Evolutionary conservation across 2,888 invertebrate genomes (phyloP), one percentile per base, ranked within the genome.

Genomic region (Aspidiotus destructor): DNA sequence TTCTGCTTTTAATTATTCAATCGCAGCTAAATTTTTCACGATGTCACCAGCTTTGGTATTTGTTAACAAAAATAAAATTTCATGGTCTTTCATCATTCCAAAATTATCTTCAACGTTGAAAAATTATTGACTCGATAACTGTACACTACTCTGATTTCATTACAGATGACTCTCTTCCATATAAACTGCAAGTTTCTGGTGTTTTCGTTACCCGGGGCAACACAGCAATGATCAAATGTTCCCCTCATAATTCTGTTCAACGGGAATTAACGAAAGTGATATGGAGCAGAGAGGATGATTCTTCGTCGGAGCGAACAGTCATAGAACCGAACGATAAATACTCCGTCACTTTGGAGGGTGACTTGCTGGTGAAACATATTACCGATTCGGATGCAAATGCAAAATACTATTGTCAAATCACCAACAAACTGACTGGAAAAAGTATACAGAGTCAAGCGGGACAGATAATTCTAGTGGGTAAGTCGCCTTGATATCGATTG

Each of bases 391-490:
- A 92, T 77, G 83, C 86, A 7, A 80, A 85, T 72, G 84, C 86
- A 0, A 85, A 85, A 73, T 92, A 87, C 77, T 85, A 87, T 41
- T 93, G 92, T 76, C 83, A 88, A 68, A 89, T 91, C 15, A 83
- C 87, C 17, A 91, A 92, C 77, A 83, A 86, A 0, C 80, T 92
- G 44, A 92, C 89, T 0, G 88, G 88, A 0, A 89, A 89, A 75
- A 81, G 88, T 62, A 82, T 86, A 72, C 83, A 88, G 73, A 89
- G 89, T 74, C 83, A 86, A 54, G 82, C 87, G 0, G 83, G 57
- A 16, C 65, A 65, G 44, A 58, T 65, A 42, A 65, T 65, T 58
- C 58, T 65, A 40, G 40, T 60, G 17, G 65, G 65, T 65, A 44
- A 11, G 65, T 64, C 42, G 41, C 16, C 9, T 1, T 41, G 5